A percentile compares a stretch with the other conserved stretches of the same genome.
These are phyloP conservation scores for Corapipo altera DNA, from an alignment of 2,113 vertebrate genomes.

Conservation along the genomic window DNA sequence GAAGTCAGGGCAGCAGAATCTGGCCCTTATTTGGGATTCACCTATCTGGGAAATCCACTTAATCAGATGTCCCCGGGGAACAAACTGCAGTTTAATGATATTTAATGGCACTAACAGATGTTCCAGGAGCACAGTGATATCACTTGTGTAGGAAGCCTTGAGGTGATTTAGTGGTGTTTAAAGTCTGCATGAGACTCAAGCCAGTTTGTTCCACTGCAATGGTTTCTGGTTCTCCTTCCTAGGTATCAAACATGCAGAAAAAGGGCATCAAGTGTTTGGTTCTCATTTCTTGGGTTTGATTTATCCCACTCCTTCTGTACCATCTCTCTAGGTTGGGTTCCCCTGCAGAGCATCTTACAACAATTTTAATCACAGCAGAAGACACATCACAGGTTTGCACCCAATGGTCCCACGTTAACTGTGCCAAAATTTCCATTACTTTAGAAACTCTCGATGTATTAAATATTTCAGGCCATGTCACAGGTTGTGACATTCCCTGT, in stretches of 20 bases:
- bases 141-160: not conserved
- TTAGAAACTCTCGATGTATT: not conserved
- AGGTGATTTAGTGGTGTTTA: not conserved
- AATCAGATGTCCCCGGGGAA: slow-evolving; percentile 5
- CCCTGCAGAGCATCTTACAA: not conserved
- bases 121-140: not conserved
- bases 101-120: slow-evolving; percentile 50
- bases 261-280: not conserved
- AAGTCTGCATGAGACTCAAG: not conserved
- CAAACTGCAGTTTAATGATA: not conserved
- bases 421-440: not conserved
- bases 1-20: not conserved
- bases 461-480: not conserved
- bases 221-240: not conserved
- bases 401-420: not conserved
- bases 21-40: not conserved
- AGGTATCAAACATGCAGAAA: not conserved
- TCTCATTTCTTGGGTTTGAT: not conserved
- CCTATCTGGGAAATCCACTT: slow-evolving; percentile 22
- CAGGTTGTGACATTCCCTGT: not conserved
- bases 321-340: not conserved
- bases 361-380: not conserved
- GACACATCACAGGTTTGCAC: not conserved
- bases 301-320: not conserved
- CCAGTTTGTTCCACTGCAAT: not conserved